Conservation (phyloP, 2,888 invertebrate genomes). For the Metacarcinus magister region DNA sequence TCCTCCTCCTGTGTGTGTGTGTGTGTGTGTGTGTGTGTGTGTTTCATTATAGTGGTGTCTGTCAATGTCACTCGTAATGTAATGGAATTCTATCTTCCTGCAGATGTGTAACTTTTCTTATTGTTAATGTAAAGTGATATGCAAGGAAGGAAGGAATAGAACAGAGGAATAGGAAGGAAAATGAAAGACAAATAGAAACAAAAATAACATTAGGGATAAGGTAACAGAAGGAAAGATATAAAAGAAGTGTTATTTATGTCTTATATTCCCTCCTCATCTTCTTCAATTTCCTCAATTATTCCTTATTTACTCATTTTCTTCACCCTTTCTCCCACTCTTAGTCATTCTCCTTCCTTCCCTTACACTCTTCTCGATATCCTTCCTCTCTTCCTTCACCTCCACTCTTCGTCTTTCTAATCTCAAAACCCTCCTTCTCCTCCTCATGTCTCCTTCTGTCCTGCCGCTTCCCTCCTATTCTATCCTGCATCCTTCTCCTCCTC, state of each 20-base stretch:
- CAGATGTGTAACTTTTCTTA: not conserved
- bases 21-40: conserved; percentile 19
- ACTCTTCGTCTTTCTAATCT: not conserved
- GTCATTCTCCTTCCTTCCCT: not conserved
- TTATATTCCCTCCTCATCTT: no score
- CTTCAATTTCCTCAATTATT: no score
- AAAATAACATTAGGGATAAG: no score
- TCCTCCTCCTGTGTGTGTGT: not conserved
- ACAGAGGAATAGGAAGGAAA: not conserved
- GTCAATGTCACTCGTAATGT: not conserved
- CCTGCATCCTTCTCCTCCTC: not conserved
- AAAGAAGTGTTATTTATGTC: no score
- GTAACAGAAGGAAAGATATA: no score
- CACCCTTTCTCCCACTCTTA: no score
- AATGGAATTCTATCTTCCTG: not conserved
- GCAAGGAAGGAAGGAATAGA: not conserved
- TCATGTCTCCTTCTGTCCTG: not conserved
- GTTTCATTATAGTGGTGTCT: not conserved
- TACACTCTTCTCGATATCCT: not conserved
- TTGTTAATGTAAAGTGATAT: not conserved
- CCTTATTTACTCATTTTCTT: no score
- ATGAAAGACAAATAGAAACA: no score
- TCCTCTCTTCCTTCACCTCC: not conserved
- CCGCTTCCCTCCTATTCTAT: not conserved
- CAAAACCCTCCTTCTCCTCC: not conserved